These are phyloP conservation scores for Epiperipatus broadwayi DNA, from an alignment of 2,888 invertebrate genomes.

Conservation along the genomic window DNA sequence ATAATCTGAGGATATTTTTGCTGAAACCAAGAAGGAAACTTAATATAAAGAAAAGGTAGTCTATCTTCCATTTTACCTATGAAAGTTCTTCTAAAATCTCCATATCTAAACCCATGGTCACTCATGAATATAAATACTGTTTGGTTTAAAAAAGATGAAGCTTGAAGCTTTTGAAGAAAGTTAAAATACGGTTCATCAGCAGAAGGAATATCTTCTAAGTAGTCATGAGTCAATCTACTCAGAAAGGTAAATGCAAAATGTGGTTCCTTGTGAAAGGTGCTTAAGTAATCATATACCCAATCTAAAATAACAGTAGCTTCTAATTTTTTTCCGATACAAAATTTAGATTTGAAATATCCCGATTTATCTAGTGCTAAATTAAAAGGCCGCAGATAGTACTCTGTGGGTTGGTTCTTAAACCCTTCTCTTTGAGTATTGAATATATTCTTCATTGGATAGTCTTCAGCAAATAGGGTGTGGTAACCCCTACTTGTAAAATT, in stretches of 20 bases:
- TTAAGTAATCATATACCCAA: constrained; percentile 44
- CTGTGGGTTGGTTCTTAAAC: constrained; percentile 56
- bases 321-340: constrained; percentile 49
- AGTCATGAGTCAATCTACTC: constrained; percentile 62
- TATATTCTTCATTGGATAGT: constrained; percentile 51
- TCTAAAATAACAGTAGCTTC: constrained; percentile 50
- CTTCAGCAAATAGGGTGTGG: constrained; percentile 61
- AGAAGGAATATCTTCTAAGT: constrained; percentile 51
- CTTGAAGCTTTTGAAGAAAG: constrained; percentile 19
- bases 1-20: constrained; percentile 41
- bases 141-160: constrained; percentile 13
- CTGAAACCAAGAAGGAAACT: constrained; percentile 51
- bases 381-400: constrained; percentile 60
- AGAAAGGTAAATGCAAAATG: constrained; percentile 71
- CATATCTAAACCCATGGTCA: constrained; percentile 30
- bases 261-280: constrained; percentile 37
- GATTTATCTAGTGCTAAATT: constrained; percentile 34
- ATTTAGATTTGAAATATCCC: constrained; percentile 30
- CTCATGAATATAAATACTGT: constrained; percentile 21
- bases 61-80: constrained; percentile 61
- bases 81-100: constrained; percentile 24
- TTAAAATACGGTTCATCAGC: constrained; percentile 45
- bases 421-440: constrained; percentile 62
- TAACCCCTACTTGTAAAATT: constrained; percentile 49
- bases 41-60: constrained; percentile 53